Percentiles rank a stretch among this genome's conserved stretches.
phyloP scores from a whole-genome alignment of 2,888 invertebrate genomes.

The Drosophila macrospina region DNA sequence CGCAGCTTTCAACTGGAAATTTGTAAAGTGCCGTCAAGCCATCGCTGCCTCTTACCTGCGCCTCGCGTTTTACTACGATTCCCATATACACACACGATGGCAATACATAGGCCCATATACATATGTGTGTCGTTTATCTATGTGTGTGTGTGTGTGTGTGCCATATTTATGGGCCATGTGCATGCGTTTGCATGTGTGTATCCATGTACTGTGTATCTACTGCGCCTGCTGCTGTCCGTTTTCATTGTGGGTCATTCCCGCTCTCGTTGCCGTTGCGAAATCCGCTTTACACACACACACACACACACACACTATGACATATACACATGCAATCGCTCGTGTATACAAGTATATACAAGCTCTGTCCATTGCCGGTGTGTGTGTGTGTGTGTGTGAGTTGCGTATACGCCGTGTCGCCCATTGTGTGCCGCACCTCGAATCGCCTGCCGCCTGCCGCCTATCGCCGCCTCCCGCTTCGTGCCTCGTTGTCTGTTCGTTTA shows the following conservation, averaged over 20 bases:
- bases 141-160: slow-evolving; percentile 49
- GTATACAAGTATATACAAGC: slow-evolving; percentile 36
- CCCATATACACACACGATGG: slow-evolving; percentile 13
- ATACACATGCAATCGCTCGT: slow-evolving; percentile 15
- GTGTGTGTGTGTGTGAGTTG: slow-evolving; percentile 44
- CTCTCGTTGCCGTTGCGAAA: slow-evolving; percentile 57
- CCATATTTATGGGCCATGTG: slow-evolving; percentile 73
- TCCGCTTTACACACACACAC: slow-evolving; percentile 64
- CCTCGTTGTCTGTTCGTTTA: slow-evolving; percentile 56
- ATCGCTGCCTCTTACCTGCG: slow-evolving; percentile 55
- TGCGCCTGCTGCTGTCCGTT: slow-evolving; percentile 58
- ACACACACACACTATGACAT: too few species aligned
- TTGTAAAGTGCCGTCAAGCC: slow-evolving; percentile 67
- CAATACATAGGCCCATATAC: slow-evolving; percentile 21
- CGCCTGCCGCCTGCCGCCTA: slow-evolving; percentile 3
- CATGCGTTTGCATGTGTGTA: slow-evolving; percentile 40
- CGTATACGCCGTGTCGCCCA: slow-evolving; percentile 76
- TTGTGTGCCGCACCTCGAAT: slow-evolving; percentile 69
- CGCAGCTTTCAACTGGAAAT: slow-evolving; percentile 74
- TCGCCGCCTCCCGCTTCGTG: slow-evolving; percentile 18
- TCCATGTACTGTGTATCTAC: slow-evolving; percentile 48
- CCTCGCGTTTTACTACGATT: slow-evolving; percentile 68
- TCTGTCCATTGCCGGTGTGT: slow-evolving; percentile 42
- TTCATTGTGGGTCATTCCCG: slow-evolving; percentile 77
- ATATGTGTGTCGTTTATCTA: slow-evolving; percentile 18